Percentiles rank a stretch among this genome's conserved stretches.
phyloP scores from a whole-genome alignment of 2,888 invertebrate genomes.

The Mythimna impura region DNA sequence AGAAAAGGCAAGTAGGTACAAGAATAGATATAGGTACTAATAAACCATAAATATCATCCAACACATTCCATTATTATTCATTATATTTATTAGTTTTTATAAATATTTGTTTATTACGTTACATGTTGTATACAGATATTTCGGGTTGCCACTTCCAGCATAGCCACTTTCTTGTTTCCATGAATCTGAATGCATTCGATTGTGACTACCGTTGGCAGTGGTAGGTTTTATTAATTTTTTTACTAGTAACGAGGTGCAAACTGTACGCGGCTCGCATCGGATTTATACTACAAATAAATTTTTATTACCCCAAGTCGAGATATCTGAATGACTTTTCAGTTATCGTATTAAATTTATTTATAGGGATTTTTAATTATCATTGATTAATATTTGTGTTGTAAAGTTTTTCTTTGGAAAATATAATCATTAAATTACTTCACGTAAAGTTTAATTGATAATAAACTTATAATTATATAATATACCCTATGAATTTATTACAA shows the following conservation, averaged over 20 bases:
- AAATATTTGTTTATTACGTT: too few relatives aligned
- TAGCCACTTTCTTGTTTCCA: not conserved
- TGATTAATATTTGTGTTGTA: not conserved
- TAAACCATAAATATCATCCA: too few relatives aligned
- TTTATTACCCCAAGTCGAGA: conserved; percentile 5
- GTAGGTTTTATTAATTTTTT: conserved; percentile 77
- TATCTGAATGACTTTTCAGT: not conserved
- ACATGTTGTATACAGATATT: too few relatives aligned
- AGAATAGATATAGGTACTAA: too few relatives aligned
- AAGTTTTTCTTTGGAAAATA: not conserved
- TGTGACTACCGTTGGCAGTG: conserved; percentile 42
- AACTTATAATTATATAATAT: too few relatives aligned
- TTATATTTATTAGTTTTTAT: too few relatives aligned
- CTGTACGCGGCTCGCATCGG: conserved; percentile 22
- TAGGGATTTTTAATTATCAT: too few relatives aligned
- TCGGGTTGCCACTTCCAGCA: conserved; percentile 28
- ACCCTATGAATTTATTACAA: too few relatives aligned
- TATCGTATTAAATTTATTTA: not conserved
- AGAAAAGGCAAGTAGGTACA: too few relatives aligned
- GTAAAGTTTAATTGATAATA: too few relatives aligned
- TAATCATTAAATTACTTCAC: too few relatives aligned
- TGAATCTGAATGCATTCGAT: conserved; percentile 42
- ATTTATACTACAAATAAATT: conserved; percentile 11
- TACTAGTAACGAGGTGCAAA: conserved; percentile 73
- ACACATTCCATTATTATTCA: too few relatives aligned